A percentile compares a stretch with the other conserved stretches of the same genome.
phyloP scores from a whole-genome alignment of 2,888 invertebrate species.

The Cordilura impudica region DNA sequence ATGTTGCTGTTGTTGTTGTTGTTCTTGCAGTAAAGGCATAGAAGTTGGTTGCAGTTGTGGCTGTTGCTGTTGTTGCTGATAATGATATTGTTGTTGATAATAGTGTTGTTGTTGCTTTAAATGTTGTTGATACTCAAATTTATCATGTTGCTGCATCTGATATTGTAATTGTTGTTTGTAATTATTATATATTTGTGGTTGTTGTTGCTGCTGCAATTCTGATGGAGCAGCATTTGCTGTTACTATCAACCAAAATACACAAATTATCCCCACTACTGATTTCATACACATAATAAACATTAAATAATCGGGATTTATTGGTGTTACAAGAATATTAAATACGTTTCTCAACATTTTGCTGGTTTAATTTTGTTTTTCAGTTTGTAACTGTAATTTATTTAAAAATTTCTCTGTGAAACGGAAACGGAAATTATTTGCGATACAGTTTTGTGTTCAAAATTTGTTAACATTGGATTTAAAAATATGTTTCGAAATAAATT shows the following conservation, averaged over 20 bases:
- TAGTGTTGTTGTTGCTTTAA: conserved; percentile 57
- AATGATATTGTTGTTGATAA: conserved; percentile 48
- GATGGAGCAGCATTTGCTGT: conserved; percentile 25
- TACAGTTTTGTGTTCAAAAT: background rate
- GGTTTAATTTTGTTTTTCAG: background rate
- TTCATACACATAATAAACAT: conserved; percentile 18
- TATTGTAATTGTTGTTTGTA: conserved; percentile 64
- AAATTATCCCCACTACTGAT: conserved; percentile 23
- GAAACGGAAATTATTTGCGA: conserved; percentile 47
- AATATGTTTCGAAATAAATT: background rate
- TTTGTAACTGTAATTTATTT: background rate
- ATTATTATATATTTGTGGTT: conserved; percentile 52
- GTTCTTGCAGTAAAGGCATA: conserved; percentile 27
- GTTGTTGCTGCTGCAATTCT: conserved; percentile 43
- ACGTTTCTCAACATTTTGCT: conserved; percentile 30
- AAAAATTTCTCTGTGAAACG: background rate
- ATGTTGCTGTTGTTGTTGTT: conserved; percentile 36
- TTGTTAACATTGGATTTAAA: background rate
- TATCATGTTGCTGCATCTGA: conserved; percentile 64
- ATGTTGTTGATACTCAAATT: conserved; percentile 64
- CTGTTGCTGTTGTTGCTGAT: conserved; percentile 31
- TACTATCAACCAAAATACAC: conserved; percentile 25
- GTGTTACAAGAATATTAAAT: conserved; percentile 39
- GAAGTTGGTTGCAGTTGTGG: conserved; percentile 30
- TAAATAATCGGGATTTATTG: conserved; percentile 34